Conservation (phyloP, 2,113 vertebrate genomes). For the Myotis lucifugus region DNA sequence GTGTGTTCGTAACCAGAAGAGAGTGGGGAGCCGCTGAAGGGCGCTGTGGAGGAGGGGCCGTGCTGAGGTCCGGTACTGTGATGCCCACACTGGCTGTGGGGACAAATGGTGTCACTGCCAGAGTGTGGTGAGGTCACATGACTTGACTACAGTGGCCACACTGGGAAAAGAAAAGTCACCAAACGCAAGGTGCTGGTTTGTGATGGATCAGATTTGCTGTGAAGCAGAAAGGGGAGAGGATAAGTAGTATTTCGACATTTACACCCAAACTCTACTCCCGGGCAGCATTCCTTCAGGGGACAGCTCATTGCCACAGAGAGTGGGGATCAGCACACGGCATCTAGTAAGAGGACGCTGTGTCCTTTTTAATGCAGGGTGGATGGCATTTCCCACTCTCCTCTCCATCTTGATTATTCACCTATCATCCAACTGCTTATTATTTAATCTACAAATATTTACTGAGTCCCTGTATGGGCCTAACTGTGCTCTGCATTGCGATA, state of each 20-base stretch:
- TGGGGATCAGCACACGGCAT: neutral
- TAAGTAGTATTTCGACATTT: neutral
- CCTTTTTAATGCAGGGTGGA: neutral
- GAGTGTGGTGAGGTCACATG: neutral
- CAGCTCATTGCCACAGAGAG: neutral
- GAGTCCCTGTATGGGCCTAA: neutral
- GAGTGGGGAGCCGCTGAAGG: neutral
- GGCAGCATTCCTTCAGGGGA: neutral
- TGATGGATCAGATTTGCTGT: neutral
- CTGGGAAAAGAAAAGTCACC: neutral
- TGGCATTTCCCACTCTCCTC: neutral
- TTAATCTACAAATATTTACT: neutral
- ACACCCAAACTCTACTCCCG: neutral
- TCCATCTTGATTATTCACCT: neutral
- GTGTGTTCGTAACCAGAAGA: neutral
- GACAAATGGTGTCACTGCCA: rapidly evolving
- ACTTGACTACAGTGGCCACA: neutral
- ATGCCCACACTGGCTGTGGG: neutral
- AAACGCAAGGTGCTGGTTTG: neutral
- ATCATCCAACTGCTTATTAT: neutral
- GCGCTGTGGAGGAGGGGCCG: neutral
- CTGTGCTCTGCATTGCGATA: neutral
- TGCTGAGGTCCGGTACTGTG: rapidly evolving
- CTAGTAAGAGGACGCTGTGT: neutral
- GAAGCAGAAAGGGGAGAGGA: neutral